Evolutionary conservation across 2,797 vertebrate species (phyloP).

Genomic region (Lerista edwardsae): DNA sequence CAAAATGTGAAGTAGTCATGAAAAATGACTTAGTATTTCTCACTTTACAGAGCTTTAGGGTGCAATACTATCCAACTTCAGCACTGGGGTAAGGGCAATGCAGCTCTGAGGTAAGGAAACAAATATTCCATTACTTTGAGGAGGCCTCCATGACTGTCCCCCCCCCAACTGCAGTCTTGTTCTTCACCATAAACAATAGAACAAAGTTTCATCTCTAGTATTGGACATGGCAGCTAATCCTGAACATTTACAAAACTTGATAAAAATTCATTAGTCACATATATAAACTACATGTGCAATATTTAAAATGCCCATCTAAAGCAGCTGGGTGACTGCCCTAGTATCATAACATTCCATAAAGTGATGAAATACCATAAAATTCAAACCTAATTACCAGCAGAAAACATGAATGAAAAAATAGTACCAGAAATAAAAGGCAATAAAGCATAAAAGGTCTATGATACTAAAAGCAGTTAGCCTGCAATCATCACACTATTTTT

Average conservation of each 20-base stretch:
- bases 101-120: too few relatives aligned
- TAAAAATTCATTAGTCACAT: background rate
- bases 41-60: too few relatives aligned
- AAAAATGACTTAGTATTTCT: too few relatives aligned
- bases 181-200: too few relatives aligned
- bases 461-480: background rate
- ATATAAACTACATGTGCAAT: background rate
- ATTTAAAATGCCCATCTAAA: background rate
- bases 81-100: too few relatives aligned
- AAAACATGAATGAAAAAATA: conserved; percentile 3
- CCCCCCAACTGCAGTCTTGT: too few relatives aligned
- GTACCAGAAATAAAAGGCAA: background rate
- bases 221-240: background rate
- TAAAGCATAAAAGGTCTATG: background rate
- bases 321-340: background rate
- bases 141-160: too few relatives aligned
- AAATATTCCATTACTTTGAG: too few relatives aligned
- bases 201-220: too few relatives aligned
- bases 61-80: too few relatives aligned
- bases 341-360: background rate
- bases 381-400: background rate
- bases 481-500: background rate
- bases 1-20: too few relatives aligned
- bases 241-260: background rate
- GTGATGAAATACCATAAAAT: background rate